Percentiles rank a stretch among this genome's conserved stretches.
These are phyloP conservation scores for Brenthis ino DNA, from an alignment of 2,888 invertebrate genomes.

Conservation along the genomic window DNA sequence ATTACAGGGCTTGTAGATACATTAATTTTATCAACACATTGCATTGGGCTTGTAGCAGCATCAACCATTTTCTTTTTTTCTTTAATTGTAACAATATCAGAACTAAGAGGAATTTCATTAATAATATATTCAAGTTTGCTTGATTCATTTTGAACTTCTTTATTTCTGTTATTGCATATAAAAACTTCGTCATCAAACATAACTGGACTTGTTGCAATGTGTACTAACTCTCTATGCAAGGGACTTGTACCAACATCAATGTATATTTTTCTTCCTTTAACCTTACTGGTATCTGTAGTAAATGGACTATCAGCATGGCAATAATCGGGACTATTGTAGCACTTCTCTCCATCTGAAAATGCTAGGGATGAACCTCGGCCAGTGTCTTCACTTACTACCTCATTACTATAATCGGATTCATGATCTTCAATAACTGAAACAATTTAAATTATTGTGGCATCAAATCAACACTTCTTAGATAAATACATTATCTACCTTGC, in stretches of 20 bases:
- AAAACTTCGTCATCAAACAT: conserved; percentile 1
- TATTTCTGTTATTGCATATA: not conserved
- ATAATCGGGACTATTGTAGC: conserved; percentile 63
- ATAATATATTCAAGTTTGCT: not conserved
- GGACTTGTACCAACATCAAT: conserved; percentile 43
- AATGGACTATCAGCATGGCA: conserved; percentile 45
- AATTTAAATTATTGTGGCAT: not conserved
- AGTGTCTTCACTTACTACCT: conserved; percentile 63
- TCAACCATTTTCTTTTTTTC: conserved; percentile 27
- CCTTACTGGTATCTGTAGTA: conserved; percentile 31
- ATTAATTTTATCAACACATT: conserved; percentile 15
- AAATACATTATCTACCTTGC: not conserved
- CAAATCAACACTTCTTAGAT: not conserved
- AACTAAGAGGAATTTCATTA: not conserved
- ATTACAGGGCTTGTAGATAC: conserved; percentile 38
- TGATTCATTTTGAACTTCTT: not conserved
- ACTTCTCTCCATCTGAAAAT: conserved; percentile 65
- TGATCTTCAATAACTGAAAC: conserved; percentile 33
- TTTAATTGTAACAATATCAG: conserved; percentile 42
- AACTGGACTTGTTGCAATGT: conserved; percentile 45
- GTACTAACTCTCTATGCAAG: conserved; percentile 25
- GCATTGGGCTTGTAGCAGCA: conserved; percentile 44
- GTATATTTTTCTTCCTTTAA: conserved; percentile 30
- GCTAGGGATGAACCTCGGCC: conserved; percentile 71
- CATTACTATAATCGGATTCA: conserved; percentile 46